phyloP scores from a whole-genome alignment of 2,113 vertebrate species.

The Hystrix cristata region DNA sequence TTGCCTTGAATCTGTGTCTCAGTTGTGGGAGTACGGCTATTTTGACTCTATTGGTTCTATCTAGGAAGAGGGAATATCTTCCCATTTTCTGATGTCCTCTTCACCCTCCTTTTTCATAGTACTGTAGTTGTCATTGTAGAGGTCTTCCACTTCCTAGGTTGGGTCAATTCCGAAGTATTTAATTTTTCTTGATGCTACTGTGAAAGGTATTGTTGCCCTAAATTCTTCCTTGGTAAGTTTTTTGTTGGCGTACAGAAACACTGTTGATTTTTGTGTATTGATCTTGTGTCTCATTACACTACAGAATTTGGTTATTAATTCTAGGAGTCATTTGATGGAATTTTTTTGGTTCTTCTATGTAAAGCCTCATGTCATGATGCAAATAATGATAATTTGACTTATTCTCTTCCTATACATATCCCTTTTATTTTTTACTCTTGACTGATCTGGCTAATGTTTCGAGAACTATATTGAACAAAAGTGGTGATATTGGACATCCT shows the following conservation, averaged over 20 bases:
- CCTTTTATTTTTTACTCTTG: not conserved
- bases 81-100: not conserved
- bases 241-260: not conserved
- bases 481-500: not conserved
- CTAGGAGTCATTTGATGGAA: not conserved
- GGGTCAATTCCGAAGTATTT: not conserved
- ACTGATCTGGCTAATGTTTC: not conserved
- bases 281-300: not conserved
- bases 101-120: not conserved
- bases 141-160: not conserved
- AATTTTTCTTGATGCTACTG: not conserved
- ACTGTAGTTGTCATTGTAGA: not conserved
- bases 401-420: not conserved
- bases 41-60: not conserved
- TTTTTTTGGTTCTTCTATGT: not conserved
- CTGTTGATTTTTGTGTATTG: not conserved
- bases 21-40: not conserved
- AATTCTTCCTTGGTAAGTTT: not conserved
- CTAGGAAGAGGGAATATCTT: not conserved
- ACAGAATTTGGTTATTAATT: not conserved
- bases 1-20: not conserved
- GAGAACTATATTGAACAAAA: not conserved
- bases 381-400: not conserved
- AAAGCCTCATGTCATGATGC: not conserved
- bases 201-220: not conserved